Conservation (phyloP, 1,140 invertebrate species). For the Atta texana region DNA sequence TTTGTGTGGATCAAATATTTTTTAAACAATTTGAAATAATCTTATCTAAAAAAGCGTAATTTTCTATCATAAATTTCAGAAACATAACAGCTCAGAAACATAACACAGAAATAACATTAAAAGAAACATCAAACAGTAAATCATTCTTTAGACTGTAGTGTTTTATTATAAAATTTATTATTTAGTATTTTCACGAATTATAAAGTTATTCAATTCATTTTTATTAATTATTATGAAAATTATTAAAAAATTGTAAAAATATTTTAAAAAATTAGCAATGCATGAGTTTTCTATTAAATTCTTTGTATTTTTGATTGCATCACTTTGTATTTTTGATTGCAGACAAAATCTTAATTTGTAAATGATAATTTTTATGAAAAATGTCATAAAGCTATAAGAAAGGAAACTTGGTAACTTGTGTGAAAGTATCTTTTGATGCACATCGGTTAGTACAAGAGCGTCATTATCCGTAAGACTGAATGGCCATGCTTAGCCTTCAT, state of each 20-base stretch:
- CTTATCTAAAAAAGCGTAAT: background rate
- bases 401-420: background rate
- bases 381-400: background rate
- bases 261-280: background rate
- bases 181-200: background rate
- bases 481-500: conserved; percentile 30
- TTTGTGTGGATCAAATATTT: background rate
- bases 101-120: background rate
- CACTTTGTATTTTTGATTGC: background rate
- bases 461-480: conserved; percentile 58
- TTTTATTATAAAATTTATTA: conserved; percentile 7
- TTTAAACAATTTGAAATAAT: background rate
- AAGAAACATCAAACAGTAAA: background rate
- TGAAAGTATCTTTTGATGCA: conserved; percentile 31
- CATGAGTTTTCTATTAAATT: background rate
- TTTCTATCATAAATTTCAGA: conserved; percentile 18
- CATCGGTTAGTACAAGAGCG: conserved; percentile 38
- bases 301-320: background rate
- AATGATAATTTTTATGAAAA: background rate
- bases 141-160: background rate
- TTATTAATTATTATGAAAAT: background rate
- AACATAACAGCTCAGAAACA: background rate
- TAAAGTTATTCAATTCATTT: background rate
- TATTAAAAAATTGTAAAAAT: background rate
- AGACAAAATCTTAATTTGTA: background rate